A percentile compares a stretch with the other conserved stretches of the same genome.
phyloP scores from a whole-genome alignment of 2,888 invertebrate genomes.

The Trachelus stipa region DNA sequence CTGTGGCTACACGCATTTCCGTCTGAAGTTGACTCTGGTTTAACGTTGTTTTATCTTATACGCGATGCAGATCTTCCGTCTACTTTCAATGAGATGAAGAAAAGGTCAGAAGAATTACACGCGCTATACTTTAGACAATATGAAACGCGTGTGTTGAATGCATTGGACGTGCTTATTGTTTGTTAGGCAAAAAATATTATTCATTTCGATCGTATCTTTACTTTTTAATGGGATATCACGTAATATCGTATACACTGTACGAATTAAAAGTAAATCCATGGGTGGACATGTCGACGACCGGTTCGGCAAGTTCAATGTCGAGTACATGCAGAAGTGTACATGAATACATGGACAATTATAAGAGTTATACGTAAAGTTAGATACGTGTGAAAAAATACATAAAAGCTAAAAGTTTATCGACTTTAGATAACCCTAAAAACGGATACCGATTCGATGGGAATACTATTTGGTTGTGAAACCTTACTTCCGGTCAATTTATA shows the following conservation, averaged over 20 bases:
- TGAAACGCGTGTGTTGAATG: not conserved
- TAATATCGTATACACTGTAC: not conserved
- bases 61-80: not conserved
- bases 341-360: not conserved
- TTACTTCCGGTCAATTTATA: not conserved
- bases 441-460: not conserved
- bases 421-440: not conserved
- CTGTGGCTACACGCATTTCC: not conserved
- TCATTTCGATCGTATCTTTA: not conserved
- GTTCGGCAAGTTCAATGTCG: constrained; percentile 42
- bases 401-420: not conserved
- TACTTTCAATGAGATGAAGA: not conserved
- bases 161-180: not conserved
- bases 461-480: not conserved
- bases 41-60: not conserved
- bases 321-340: constrained; percentile 30
- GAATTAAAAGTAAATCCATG: not conserved
- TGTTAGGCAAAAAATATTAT: not conserved
- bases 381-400: not conserved
- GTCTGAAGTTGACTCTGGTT: not conserved
- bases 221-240: not conserved
- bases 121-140: not conserved
- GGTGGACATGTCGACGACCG: constrained; percentile 14
- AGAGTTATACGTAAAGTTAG: not conserved
- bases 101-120: not conserved